Percentiles rank a stretch among this genome's conserved stretches.
phyloP scores from a whole-genome alignment of 2,113 vertebrate genomes.

The Actenoides lindsayi region DNA sequence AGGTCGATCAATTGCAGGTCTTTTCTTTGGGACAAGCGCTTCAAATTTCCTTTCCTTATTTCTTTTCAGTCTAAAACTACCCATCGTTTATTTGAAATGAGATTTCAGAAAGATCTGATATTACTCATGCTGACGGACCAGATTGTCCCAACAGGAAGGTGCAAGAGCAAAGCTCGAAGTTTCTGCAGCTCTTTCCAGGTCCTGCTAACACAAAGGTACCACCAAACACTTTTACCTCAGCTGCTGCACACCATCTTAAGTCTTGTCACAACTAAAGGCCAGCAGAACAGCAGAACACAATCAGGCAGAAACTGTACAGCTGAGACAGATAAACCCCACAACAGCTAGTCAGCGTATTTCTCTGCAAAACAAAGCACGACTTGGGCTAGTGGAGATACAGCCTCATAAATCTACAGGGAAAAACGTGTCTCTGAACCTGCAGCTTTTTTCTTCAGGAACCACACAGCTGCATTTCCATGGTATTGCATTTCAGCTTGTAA shows the following conservation, averaged over 20 bases:
- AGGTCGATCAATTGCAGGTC: not conserved
- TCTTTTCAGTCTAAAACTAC: not conserved
- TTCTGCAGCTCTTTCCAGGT: not conserved
- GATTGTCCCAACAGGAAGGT: not conserved
- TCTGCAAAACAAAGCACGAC: not conserved
- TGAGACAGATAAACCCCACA: not conserved
- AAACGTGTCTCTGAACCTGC: not conserved
- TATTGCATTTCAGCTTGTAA: not conserved
- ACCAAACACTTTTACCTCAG: not conserved
- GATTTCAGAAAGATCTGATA: not conserved
- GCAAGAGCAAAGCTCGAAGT: not conserved
- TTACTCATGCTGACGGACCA: not conserved
- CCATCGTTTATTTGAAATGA: not conserved
- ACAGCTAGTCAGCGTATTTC: not conserved
- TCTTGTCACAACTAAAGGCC: not conserved
- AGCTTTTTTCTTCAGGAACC: not conserved
- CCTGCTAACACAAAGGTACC: not conserved
- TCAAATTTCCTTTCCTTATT: not conserved
- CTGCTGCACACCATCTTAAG: not conserved
- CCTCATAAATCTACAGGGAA: not conserved
- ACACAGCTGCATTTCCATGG: fast-evolving
- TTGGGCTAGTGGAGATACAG: not conserved
- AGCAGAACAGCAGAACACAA: not conserved
- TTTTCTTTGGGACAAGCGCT: not conserved
- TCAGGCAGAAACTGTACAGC: not conserved